Evolutionary conservation across 2,797 vertebrate genomes (phyloP).

Genomic region (Danio tinwini): DNA sequence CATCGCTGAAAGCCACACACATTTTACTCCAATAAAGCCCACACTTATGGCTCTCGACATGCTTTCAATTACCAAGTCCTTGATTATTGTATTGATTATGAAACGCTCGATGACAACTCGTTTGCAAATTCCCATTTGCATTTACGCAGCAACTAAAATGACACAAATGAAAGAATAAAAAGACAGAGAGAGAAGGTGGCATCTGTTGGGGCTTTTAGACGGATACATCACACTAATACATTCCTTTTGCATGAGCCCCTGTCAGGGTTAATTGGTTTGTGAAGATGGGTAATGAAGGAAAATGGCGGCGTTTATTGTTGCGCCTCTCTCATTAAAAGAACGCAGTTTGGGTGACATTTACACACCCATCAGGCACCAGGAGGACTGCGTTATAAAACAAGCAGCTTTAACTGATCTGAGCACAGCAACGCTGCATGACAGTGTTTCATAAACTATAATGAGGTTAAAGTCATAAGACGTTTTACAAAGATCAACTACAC

Average conservation of each 20-base stretch:
- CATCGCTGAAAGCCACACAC: constrained; percentile 8
- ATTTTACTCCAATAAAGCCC: constrained; percentile 27
- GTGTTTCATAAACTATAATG: constrained; percentile 22
- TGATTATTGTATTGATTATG: constrained; percentile 53
- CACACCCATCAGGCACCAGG: constrained; percentile 60
- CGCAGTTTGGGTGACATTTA: constrained; percentile 68
- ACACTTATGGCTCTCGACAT: neutral
- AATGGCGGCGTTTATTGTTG: constrained; percentile 76
- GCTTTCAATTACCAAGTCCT: constrained; percentile 48
- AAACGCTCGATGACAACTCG: constrained; percentile 48
- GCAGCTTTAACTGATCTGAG: neutral
- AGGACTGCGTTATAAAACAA: constrained; percentile 11
- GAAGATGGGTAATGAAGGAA: constrained; percentile 78
- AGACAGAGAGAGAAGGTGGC: constrained; percentile 60
- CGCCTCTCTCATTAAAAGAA: constrained; percentile 66
- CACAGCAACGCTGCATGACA: neutral
- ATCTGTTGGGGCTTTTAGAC: constrained; percentile 70
- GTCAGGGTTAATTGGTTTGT: constrained; percentile 76
- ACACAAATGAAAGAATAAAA: constrained; percentile 36
- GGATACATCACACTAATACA: constrained; percentile 74
- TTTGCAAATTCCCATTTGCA: constrained; percentile 50
- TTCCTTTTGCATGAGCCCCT: constrained; percentile 72
- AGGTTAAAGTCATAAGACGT: constrained; percentile 30
- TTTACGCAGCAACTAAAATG: constrained; percentile 43
- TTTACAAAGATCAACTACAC: constrained; percentile 27